Base-by-base conservation (phyloP, 2,888 invertebrate species). In the Eucera pruinosa region DNA sequence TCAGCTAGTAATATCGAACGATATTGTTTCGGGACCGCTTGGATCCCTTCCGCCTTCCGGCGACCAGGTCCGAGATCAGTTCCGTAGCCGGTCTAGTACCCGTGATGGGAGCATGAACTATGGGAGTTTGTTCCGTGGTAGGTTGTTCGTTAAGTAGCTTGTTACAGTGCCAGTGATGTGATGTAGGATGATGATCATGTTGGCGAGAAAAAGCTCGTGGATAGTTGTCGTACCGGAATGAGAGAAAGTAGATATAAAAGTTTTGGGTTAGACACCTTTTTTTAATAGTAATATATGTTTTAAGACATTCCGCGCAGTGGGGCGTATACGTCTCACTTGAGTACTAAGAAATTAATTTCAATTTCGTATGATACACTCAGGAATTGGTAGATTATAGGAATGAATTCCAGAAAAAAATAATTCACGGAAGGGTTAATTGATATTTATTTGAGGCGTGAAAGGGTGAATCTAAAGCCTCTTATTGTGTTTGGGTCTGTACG, bases 1-100 rank as follows among this genome's bases (percentile, higher is more conserved):
- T 70, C 67, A 65, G 39, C 66, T 54, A 64, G 62, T 61, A 74
- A 67, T 70, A 73, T 55, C 70, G 64, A 7, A 25, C 50, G 73
- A 48, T 60, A 78, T 64, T 61, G 68, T 75, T 58, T 76, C 61
- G 41, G 27, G 43, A 58, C 23, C 48, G 9, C 9, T n/a, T n/a
- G 58, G 50, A 50, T 48, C 57, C 15, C 55, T 66, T 58, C 57
- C 39, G 11, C 33, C 50, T 55, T 47, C n/a, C 50, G 50, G 20
- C 33, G n/a, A 4, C 11, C 9, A 18, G 23, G 7, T 2, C 13
- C 18, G 36, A 57, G 66, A 66, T 57, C 25, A 15, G 45, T 66
- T 57, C 47, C 66, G 18, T 45, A 23, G 30, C 11, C 13, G 25
- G 18, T 47, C n/a, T 15, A 13, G 20, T 7, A 15, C 9, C 7